Evolutionary conservation across 2,888 invertebrate species (phyloP).

Genomic region (Cataglyphis albicans): DNA sequence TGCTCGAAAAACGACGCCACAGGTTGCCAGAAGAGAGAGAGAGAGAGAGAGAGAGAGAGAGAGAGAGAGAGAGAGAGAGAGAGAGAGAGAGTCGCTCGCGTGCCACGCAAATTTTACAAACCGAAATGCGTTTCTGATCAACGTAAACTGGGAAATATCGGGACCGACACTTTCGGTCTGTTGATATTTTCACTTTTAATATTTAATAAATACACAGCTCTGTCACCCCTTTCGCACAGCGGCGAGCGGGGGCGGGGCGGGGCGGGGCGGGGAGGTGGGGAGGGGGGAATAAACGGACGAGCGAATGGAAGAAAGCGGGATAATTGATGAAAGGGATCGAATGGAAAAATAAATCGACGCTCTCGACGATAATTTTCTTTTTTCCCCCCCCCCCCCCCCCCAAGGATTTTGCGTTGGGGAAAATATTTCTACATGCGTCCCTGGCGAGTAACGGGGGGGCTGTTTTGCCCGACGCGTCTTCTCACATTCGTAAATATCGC

Average conservation of each 20-base stretch:
- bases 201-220: constrained; percentile 40
- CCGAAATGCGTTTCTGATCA: constrained; percentile 31
- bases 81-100: too few relatives aligned
- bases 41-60: too few relatives aligned
- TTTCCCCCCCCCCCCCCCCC: too few relatives aligned
- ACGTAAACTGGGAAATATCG: constrained; percentile 18
- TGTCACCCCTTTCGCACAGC: background rate
- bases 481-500: constrained; percentile 43
- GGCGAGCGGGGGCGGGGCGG: background rate
- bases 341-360: background rate
- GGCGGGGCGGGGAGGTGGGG: background rate
- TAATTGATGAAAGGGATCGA: constrained; percentile 2
- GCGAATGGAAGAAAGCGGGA: background rate
- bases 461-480: constrained; percentile 35
- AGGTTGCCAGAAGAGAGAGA: constrained; percentile 48
- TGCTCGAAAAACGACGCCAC: constrained; percentile 49
- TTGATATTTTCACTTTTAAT: constrained; percentile 41
- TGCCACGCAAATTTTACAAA: constrained; percentile 33
- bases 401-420: background rate
- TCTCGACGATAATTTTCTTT: background rate
- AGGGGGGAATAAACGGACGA: constrained; percentile 14
- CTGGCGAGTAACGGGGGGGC: too few relatives aligned
- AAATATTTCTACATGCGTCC: constrained; percentile 7
- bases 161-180: constrained; percentile 34
- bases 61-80: background rate